A percentile compares a stretch with the other conserved stretches of the same genome.
Conservation (phyloP, 2,797 vertebrate species). For the Pteronotus mesoamericanus region DNA sequence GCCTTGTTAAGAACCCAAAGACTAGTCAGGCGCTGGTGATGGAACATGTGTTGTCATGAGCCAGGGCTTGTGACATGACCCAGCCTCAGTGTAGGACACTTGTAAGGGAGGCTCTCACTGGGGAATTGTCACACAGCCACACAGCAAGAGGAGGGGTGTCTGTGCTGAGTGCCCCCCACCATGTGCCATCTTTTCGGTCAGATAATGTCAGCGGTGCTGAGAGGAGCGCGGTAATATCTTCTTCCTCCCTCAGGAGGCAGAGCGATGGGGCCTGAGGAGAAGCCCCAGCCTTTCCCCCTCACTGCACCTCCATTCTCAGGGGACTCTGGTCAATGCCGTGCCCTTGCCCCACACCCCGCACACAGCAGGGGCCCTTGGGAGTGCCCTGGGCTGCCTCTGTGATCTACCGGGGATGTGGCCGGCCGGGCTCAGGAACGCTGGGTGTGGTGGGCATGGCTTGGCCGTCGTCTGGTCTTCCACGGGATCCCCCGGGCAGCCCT, state of each 20-base stretch:
- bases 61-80: background rate
- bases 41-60: background rate
- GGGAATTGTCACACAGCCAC: background rate
- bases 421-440: background rate
- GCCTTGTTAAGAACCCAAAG: conserved; percentile 11
- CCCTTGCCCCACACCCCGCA: background rate
- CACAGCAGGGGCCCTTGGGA: background rate
- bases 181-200: background rate
- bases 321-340: background rate
- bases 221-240: background rate
- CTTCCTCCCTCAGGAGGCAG: background rate
- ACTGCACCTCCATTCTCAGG: conserved; percentile 59
- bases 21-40: background rate
- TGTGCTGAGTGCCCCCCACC: background rate
- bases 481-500: background rate
- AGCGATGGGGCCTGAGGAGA: background rate
- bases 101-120: background rate
- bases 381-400: background rate
- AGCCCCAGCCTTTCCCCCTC: background rate
- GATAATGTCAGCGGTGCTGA: background rate
- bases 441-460: background rate
- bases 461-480: conserved; percentile 23
- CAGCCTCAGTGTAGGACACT: background rate
- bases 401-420: background rate
- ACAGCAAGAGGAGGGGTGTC: background rate